These are phyloP conservation scores for Nyctereutes procyonoides DNA, from an alignment of 2,113 vertebrate species.

Conservation along the genomic window DNA sequence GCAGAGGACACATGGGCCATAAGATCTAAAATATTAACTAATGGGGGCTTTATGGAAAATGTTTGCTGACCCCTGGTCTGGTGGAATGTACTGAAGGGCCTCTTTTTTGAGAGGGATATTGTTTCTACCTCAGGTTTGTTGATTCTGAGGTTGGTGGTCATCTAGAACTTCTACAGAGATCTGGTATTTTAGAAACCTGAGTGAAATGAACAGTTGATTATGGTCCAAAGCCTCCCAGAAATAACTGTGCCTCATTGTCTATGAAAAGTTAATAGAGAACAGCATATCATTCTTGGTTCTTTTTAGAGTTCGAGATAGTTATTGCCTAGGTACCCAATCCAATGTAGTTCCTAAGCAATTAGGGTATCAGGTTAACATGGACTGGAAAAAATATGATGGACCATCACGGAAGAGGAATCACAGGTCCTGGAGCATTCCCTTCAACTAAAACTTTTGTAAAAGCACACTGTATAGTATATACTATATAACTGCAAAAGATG, in stretches of 20 bases:
- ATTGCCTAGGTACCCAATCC: not conserved
- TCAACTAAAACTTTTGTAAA: not conserved
- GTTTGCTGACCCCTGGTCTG: not conserved
- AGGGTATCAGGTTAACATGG: not conserved
- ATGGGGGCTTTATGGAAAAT: not conserved
- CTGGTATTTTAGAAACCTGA: not conserved
- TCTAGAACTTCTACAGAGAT: not conserved
- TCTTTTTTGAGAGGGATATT: not conserved
- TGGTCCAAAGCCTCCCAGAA: not conserved
- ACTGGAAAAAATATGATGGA: not conserved
- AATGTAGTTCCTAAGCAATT: conserved; percentile 2
- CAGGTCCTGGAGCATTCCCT: not conserved
- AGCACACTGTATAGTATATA: not conserved
- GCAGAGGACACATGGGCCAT: not conserved
- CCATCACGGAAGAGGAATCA: not conserved
- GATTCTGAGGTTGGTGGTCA: not conserved
- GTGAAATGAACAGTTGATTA: conserved; percentile 13
- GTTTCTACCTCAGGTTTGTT: not conserved
- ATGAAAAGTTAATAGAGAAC: not conserved
- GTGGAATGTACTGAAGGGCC: not conserved
- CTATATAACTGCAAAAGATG: not conserved
- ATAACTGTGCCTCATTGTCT: not conserved
- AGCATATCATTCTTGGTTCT: not conserved
- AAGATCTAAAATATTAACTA: not conserved
- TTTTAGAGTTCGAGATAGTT: not conserved